Base-by-base conservation (phyloP, 2,797 vertebrate genomes). In the Phrynocephalus guinanensis region DNA sequence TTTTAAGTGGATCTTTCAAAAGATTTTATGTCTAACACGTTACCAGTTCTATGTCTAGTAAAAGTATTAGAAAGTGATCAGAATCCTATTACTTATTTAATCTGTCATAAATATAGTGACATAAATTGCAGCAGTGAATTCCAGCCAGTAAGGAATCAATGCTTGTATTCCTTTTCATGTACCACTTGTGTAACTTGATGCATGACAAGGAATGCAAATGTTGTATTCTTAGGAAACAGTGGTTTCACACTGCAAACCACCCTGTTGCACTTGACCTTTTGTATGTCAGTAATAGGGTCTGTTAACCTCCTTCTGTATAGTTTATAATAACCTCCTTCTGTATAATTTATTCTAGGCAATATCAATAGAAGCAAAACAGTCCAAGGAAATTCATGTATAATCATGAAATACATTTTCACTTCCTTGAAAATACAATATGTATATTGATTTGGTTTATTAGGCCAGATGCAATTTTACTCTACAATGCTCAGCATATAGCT, bases 321-420 rank as follows among this genome's bases (percentile, higher is more conserved):
- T 44, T 44, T 44, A 44, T 44, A 44, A 44, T 44, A 44, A 44
- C 38, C 38, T 44, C 38, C 38, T 44, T 44, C 71, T 79, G 28
- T 81, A 86, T 78, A 83, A 81, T 26, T 91, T 87, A 78, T 75
- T 83, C 82, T 85, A 92, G 56, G 72, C 6, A 75, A 92, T 78
- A 84, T 89, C 90, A 87, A 90, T 92, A 90, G 88, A 78, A 86
- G 83, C 86, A 72, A 18, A 81, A 15, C 71, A 56, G 90, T 92
- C 91, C 93, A 89, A 10, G n/a, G 86, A 87, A 93, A 91, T 92
- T 92, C 84, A 88, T 82, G 89, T 84, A 89, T 93, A 92, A 94
- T 95, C 95, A 93, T 90, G 93, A 94, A 95, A 94, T 84, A 92
- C 20, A 91, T 86, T 94, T 90, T 86, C 84, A 91, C 63, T 22